Evolutionary conservation across 2,888 invertebrate species (phyloP), one percentile per base, ranked within the genome.

Genomic region (Cecidostiba fungosa): DNA sequence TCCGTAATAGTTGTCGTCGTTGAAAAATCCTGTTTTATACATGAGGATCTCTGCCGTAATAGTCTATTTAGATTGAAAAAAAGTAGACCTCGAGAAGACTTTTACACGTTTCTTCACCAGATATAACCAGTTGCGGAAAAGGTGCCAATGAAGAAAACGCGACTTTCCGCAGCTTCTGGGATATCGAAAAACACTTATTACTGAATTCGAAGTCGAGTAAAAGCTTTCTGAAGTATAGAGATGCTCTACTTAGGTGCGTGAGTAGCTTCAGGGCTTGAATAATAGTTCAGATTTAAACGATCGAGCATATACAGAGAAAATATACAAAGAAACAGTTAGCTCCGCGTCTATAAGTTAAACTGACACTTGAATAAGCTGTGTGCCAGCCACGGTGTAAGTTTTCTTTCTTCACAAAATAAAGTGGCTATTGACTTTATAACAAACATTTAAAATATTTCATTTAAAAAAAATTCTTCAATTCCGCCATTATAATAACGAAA

Each of bases 321-420:
- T 62, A 43, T 23, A 47, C 26, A 39, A 26, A 32, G 43, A 74
- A 84, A 50, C 66, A 19, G 23, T 69, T 54, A 77, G 29, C 29
- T 39, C 16, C 19, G 77, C 26, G 66, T 50, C 29, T 50, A 74
- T 69, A 79, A 74, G 36, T 78, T 73, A 59, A 62, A 74, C 50
- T 84, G 79, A 74, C 79, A 69, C 66, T 74, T 84, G 79, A 84
- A 74, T 84, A 72, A 77, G 59, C 66, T 43, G n/a, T 23, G 50
- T 2, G 54, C 62, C n/a, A 6, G 5, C 4, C n/a, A 14, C 62
- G 26, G 10, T 36, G 73, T 16, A n/a, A 82, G 23, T 16, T 14
- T 29, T 80, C 32, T 8, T n/a, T 79, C 36, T 43, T 19, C 12
- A n/a, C 3, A 6, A 14, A 26, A 54, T 73, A 70, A 54, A 36